Base-by-base conservation (phyloP, 92 coral and sea anemone genomes). In the Metridium senile region DNA sequence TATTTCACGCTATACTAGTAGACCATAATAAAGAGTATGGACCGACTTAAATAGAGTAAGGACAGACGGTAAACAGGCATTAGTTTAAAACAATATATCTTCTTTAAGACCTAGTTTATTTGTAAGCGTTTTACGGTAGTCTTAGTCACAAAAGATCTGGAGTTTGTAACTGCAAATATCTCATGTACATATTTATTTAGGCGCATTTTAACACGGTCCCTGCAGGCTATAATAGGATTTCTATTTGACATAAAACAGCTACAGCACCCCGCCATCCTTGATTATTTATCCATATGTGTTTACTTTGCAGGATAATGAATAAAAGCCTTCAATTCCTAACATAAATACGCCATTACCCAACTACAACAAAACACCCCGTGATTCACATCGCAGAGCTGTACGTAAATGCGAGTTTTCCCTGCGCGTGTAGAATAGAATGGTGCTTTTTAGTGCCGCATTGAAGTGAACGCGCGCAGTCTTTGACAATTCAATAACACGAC, bases 201-300 rank as follows among this genome's bases (percentile, higher is more conserved):
- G 39, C 27, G 11, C 28, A 63, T 63, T 30, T 23, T n/a, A 21
- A n/a, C 16, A n/a, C 16, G 39, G 8, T 7, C 27, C 21, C 45
- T 28, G 69, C 45, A 4, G 10, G 43, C 69, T 63, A 3, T 58
- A 63, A 63, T 63, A 63, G 69, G 69, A 63, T 63, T 59, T 6
- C 1, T 11, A 22, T 59, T 63, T 63, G 69, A 63, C 69, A 63
- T 31, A 63, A 28, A 28, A 63, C 69, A 63, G 25, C 29, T 39
- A 6, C 49, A 39, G 27, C 69, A 63, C 45, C 69, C n/a, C 45
- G 69, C n/a, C 17, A 9, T 30, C 1, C 43, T 4, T 63, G 45
- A 63, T 63, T 63, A 31, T 63, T 63, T 63, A 63, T 63, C 69
- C 69, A 63, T 63, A 63, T 63, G 69, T 63, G 31, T 63, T 63